These are phyloP conservation scores for Sitophilus oryzae DNA, from an alignment of 1,140 invertebrate genomes.

Conservation along the genomic window DNA sequence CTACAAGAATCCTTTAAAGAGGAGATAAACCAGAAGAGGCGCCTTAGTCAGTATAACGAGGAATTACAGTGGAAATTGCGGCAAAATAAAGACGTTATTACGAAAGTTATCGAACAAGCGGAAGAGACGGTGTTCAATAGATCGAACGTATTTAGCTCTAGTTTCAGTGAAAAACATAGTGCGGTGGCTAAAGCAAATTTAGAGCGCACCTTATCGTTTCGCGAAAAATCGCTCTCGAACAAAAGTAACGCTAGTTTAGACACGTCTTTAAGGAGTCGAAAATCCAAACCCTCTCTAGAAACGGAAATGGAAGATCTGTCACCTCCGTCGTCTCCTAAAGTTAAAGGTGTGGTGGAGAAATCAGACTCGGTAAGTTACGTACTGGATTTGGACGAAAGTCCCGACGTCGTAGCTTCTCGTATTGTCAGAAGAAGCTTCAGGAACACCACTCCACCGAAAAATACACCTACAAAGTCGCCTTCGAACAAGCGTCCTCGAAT, in stretches of 20 bases:
- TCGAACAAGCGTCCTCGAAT: constrained; percentile 47
- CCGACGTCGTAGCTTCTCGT: constrained; percentile 56
- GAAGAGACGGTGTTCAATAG: constrained; percentile 34
- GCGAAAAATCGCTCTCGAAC: constrained; percentile 23
- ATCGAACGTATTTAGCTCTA: constrained; percentile 32
- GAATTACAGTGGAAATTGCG: constrained; percentile 78
- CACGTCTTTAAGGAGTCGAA: constrained; percentile 16
- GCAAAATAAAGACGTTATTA: constrained; percentile 65
- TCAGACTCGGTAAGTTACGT: constrained; percentile 79
- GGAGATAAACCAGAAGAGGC: constrained; percentile 68
- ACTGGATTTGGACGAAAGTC: constrained; percentile 67
- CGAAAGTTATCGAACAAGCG: constrained; percentile 36
- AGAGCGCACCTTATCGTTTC: constrained; percentile 35
- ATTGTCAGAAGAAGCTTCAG: constrained; percentile 50
- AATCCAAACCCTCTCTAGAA: constrained; percentile 28
- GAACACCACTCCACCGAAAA: constrained; percentile 40
- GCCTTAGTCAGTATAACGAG: constrained; percentile 75
- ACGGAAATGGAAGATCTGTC: constrained; percentile 40
- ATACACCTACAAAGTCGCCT: constrained; percentile 45
- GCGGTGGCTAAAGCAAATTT: constrained; percentile 22
- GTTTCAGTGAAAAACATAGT: constrained; percentile 37
- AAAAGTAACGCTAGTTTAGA: constrained; percentile 11
- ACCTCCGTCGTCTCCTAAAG: constrained; percentile 56
- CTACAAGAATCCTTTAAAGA: constrained; percentile 64
- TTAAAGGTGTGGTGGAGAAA: constrained; percentile 76